Percentiles rank a stretch among this genome's conserved stretches.
Evolutionary conservation across 2,797 vertebrate species (phyloP).

Genomic region (Phalanger gymnotis): DNA sequence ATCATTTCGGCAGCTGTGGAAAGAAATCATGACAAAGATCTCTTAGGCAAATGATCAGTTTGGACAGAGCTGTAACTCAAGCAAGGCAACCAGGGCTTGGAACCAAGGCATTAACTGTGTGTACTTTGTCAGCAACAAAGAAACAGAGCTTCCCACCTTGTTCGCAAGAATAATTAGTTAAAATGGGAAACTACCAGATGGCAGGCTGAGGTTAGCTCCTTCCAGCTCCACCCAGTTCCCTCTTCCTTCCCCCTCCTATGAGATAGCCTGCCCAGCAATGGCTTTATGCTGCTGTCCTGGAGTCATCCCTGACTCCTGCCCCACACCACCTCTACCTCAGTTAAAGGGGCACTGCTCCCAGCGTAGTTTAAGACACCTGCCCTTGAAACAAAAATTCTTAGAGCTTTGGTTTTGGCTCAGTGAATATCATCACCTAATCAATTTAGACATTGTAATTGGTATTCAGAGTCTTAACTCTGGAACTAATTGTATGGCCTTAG

Average conservation of each 20-base stretch:
- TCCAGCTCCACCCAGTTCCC: background rate
- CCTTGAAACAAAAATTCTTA: background rate
- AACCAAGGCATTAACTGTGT: background rate
- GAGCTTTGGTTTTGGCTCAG: background rate
- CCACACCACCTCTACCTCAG: background rate
- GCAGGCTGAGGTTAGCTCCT: background rate
- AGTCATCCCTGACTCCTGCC: background rate
- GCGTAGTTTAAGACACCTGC: background rate
- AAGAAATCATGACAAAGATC: background rate
- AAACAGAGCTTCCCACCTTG: background rate
- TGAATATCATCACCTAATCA: background rate
- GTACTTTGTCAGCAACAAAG: background rate
- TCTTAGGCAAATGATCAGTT: background rate
- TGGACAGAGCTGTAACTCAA: background rate
- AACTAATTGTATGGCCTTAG: background rate
- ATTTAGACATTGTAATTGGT: background rate
- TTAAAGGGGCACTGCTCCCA: background rate
- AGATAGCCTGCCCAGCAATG: background rate
- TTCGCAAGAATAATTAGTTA: background rate
- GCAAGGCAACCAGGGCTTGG: background rate
- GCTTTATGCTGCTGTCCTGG: background rate
- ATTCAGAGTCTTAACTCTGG: background rate
- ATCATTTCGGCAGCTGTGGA: background rate
- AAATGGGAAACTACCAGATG: background rate
- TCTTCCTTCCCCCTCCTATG: background rate